phyloP scores from a whole-genome alignment of 2,797 vertebrate genomes.

The Etheostoma nigrum region DNA sequence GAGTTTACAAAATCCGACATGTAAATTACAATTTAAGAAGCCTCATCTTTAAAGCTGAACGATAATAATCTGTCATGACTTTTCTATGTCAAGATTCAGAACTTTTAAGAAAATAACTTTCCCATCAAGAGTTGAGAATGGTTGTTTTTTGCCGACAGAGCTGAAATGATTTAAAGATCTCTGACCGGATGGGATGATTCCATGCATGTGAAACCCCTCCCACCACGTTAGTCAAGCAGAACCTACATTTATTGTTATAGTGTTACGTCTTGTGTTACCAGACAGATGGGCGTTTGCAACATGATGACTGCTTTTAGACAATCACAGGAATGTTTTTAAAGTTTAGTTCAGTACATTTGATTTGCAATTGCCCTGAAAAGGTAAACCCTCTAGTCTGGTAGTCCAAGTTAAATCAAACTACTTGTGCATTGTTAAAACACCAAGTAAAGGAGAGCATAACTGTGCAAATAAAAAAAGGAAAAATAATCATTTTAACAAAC shows the following conservation, averaged over 20 bases:
- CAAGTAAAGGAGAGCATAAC: background rate
- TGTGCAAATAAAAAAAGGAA: conserved; percentile 8
- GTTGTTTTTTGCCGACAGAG: background rate
- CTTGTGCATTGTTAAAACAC: conserved; percentile 10
- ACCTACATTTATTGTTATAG: background rate
- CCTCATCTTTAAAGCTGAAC: background rate
- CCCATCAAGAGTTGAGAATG: background rate
- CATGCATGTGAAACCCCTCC: conserved; percentile 3
- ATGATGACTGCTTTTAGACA: background rate
- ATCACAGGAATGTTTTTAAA: conserved; percentile 32
- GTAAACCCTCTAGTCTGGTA: background rate
- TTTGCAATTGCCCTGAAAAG: background rate
- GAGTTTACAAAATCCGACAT: background rate
- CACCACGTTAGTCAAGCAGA: background rate
- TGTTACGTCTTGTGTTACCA: background rate
- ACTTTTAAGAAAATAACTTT: background rate
- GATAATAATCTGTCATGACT: background rate
- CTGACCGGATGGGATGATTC: background rate
- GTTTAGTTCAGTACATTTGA: conserved; percentile 14
- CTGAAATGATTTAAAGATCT: background rate
- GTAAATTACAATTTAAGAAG: background rate
- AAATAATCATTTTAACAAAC: background rate
- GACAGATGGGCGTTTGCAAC: background rate
- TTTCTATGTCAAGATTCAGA: background rate
- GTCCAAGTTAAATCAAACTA: background rate